A percentile compares a stretch with the other conserved stretches of the same genome.
Evolutionary conservation across 2,888 invertebrate genomes (phyloP).

Genomic region (Leptogaster cylindrica): DNA sequence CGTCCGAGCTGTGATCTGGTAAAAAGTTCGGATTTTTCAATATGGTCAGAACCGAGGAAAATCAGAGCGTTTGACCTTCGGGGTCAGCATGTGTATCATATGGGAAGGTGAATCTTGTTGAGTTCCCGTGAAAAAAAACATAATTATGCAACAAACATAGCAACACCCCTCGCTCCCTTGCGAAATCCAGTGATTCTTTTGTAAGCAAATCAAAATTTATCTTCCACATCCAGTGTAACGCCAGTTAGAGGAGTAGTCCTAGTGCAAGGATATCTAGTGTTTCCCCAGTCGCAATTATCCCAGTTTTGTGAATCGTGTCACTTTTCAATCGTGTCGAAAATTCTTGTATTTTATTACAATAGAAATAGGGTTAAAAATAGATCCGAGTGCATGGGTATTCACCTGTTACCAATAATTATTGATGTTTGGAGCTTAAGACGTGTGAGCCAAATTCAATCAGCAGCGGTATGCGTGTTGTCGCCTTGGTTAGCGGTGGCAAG

Average conservation of each 20-base stretch:
- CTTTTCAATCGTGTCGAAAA: no score
- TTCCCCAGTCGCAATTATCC: no score
- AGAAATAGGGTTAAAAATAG: background rate
- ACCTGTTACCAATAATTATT: background rate
- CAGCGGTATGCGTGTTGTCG: conserved; percentile 85
- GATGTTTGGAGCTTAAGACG: background rate
- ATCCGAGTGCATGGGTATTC: conserved; percentile 12
- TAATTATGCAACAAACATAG: conserved; percentile 23
- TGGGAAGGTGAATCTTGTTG: conserved; percentile 16
- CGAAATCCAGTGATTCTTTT: background rate
- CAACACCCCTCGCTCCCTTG: background rate
- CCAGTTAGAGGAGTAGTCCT: no score
- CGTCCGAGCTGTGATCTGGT: conserved; percentile 5
- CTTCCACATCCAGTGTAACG: background rate
- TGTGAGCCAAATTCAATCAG: background rate
- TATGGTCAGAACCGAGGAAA: conserved; percentile 8
- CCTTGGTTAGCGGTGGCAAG: conserved; percentile 96
- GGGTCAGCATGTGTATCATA: conserved; percentile 30
- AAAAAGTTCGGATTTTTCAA: background rate
- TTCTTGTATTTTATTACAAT: no score
- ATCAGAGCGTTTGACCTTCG: conserved; percentile 44
- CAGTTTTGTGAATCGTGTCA: no score
- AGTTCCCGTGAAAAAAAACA: background rate
- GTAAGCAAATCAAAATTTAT: background rate
- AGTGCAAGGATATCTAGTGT: no score